Evolutionary conservation across 1,140 invertebrate species (phyloP), one percentile per base, ranked within the genome.

Genomic region (Lucilia cuprina): DNA sequence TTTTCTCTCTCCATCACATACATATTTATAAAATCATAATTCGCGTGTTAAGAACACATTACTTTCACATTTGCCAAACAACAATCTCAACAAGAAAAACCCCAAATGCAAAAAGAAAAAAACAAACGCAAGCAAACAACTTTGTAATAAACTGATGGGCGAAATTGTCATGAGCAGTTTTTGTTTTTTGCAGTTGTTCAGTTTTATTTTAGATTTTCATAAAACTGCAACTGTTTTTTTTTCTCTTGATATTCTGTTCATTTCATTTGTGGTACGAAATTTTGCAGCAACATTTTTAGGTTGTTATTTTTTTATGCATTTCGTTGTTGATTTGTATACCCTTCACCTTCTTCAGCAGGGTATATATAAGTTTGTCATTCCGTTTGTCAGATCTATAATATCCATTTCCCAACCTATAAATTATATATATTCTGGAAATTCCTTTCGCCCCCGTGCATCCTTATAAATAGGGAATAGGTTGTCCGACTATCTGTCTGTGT

Each of bases 41-140:
- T 89, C 88, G 88, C 88, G 88, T 89, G 88, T 86, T 89, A 89
- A 89, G 88, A 85, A 86, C 87, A 88, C 88, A 89, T 89, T 89
- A 89, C 88, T 87, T 88, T 89, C 88, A 89, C 88, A 88, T 89
- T 89, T 80, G 77, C 77, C 77, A 80, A 80, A 25, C 65, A 70
- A 70, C 65, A 70, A 70, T 70, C 65, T 70, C 65, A 70, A 70
- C 65, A 70, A 70, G 65, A 70, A 70, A 25, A 55, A 41, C 41
- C 50, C 7, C 9, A 55, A 19, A 70, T 7, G 8, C 8, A 9
- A 70, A 2, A 70, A 70, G n/a, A n/a, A 70, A 21, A 70, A 21
- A 30, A 30, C 25, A 19, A 21, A 21, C 65, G n/a, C n/a, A 25
- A 70, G 17, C n/a, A 70, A 2, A 70, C 65, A 70, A 70, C 65